phyloP scores from a whole-genome alignment of 2,888 invertebrate species.

The Acanthosepion pharaonis region DNA sequence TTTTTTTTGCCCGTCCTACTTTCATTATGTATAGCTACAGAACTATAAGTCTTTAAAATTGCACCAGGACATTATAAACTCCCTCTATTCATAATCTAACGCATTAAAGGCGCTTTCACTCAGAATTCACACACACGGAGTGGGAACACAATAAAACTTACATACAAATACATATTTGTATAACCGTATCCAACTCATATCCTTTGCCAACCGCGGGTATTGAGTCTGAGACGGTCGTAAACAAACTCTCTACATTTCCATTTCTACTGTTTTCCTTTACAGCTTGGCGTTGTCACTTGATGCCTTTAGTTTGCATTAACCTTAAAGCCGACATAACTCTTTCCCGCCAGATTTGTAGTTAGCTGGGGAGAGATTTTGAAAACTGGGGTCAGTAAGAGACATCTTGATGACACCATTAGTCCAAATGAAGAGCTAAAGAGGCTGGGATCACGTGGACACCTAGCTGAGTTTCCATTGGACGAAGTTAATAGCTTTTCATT shows the following conservation, averaged over 20 bases:
- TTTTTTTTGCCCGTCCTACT: no score
- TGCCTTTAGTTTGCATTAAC: not conserved
- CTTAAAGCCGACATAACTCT: not conserved
- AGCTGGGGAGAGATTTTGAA: not conserved
- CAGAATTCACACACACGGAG: no score
- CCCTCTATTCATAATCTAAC: no score
- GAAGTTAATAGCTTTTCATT: not conserved
- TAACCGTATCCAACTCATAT: not conserved
- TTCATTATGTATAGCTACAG: no score
- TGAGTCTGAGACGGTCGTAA: no score
- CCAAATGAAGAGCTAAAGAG: not conserved
- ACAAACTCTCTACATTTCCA: no score
- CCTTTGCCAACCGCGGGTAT: no score
- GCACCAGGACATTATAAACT: no score
- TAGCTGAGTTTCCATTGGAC: not conserved
- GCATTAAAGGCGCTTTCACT: no score
- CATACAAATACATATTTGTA: not conserved
- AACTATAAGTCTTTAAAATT: no score
- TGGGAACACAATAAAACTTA: not conserved
- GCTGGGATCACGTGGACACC: not conserved
- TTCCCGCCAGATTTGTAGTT: not conserved
- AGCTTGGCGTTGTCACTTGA: not conserved
- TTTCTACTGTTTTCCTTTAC: not conserved
- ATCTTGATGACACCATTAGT: not conserved
- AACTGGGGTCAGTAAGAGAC: not conserved